Conservation (phyloP, 1,140 invertebrate genomes). For the Fopius arisanus region DNA sequence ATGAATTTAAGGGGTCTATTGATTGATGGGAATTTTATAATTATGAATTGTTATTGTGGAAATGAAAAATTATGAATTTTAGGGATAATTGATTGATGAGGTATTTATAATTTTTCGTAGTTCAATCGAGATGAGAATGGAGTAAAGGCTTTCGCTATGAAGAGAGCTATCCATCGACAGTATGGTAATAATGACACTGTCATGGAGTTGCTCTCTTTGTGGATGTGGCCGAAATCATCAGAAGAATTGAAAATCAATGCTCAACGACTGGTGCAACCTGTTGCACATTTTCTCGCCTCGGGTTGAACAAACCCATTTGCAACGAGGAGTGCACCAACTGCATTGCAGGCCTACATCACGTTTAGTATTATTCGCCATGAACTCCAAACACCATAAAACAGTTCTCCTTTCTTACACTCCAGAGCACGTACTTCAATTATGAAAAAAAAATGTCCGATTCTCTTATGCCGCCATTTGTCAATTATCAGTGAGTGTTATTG, state of each 20-base stretch:
- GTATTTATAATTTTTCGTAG: no score
- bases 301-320: background rate
- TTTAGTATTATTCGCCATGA: constrained; percentile 10
- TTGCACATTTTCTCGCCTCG: background rate
- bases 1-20: no score
- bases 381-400: constrained; percentile 27
- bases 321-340: background rate
- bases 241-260: background rate
- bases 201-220: constrained; percentile 77
- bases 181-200: constrained; percentile 70
- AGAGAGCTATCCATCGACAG: constrained; percentile 77
- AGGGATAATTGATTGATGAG: no score
- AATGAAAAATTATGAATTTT: no score
- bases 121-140: background rate
- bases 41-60: no score
- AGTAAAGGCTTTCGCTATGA: constrained; percentile 65
- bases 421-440: background rate
- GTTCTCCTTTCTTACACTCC: background rate
- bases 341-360: background rate
- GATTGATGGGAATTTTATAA: no score
- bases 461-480: no score
- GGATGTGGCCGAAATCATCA: constrained; percentile 63
- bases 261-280: background rate
- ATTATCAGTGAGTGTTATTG: background rate
- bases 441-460: background rate